Evolutionary conservation across 1,140 invertebrate species (phyloP).

Genomic region (Drosophila arizonae): DNA sequence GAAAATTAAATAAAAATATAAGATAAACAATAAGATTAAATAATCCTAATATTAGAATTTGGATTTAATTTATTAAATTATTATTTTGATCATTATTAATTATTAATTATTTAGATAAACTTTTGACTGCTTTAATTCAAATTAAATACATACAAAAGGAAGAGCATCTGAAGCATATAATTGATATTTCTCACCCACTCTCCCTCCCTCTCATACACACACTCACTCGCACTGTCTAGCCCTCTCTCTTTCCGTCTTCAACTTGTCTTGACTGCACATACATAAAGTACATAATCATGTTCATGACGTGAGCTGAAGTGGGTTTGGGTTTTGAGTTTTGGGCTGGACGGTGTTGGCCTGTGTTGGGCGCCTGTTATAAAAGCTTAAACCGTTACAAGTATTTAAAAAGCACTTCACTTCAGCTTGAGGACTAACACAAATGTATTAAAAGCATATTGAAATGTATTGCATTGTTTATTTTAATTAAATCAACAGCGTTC

Average conservation of each 20-base stretch:
- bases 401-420: constrained; percentile 73
- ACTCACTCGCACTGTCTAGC: background rate
- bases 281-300: constrained; percentile 80
- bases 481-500: constrained; percentile 49
- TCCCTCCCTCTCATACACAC: background rate
- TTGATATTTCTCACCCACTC: background rate
- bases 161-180: background rate
- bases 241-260: background rate
- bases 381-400: constrained; percentile 77
- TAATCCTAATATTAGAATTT: no score
- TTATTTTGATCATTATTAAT: no score
- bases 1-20: no score
- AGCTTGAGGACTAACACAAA: constrained; percentile 42
- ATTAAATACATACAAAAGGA: background rate
- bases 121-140: no score
- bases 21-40: no score
- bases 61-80: no score
- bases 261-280: constrained; percentile 64
- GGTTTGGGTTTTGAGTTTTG: constrained; percentile 15
- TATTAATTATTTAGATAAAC: no score
- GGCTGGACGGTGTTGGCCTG: constrained; percentile 1
- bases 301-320: constrained; percentile 76
- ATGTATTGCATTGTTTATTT: constrained; percentile 49
- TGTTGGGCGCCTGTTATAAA: constrained; percentile 52
- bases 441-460: constrained; percentile 61